These are phyloP conservation scores for Solenopsis invicta DNA, from an alignment of 1,140 invertebrate genomes.

Conservation along the genomic window DNA sequence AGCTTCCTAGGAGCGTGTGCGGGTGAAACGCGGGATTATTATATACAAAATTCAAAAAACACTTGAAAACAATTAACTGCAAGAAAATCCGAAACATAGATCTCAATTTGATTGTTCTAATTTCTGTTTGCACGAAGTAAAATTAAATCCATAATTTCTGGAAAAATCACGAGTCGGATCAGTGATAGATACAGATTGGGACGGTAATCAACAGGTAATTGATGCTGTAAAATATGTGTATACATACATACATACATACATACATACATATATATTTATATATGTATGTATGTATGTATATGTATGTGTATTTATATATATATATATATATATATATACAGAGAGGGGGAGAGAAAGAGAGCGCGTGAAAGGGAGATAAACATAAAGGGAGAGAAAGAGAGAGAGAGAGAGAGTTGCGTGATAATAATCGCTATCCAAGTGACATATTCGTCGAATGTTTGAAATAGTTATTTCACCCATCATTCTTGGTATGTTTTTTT, in stretches of 20 bases:
- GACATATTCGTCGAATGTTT: conserved; percentile 4
- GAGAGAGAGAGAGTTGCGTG: conserved; percentile 19
- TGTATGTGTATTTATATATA: not conserved
- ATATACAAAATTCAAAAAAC: not conserved
- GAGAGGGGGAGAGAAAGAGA: not conserved
- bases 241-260: too few relatives aligned
- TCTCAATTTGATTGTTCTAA: not conserved
- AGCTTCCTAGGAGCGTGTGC: not conserved
- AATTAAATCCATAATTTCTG: conserved; percentile 25
- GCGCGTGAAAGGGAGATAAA: conserved; percentile 1
- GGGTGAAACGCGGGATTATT: conserved; percentile 3
- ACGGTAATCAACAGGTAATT: conserved; percentile 15
- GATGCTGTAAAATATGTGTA: not conserved
- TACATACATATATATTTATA: not conserved
- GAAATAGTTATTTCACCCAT: conserved; percentile 61
- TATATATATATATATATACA: not conserved
- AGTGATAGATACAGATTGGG: conserved; percentile 22
- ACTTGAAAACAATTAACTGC: conserved; percentile 20
- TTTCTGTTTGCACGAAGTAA: conserved; percentile 34
- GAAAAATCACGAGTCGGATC: not conserved
- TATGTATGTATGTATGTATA: not conserved
- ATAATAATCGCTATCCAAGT: conserved; percentile 22
- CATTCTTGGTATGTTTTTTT: conserved; percentile 89
- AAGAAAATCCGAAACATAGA: conserved; percentile 31
- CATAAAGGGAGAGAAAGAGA: not conserved